Percentiles rank a stretch among this genome's conserved stretches.
phyloP scores from a whole-genome alignment of 37 sponge, comb jelly and placozoan species.

The Eunapius fragilis region DNA sequence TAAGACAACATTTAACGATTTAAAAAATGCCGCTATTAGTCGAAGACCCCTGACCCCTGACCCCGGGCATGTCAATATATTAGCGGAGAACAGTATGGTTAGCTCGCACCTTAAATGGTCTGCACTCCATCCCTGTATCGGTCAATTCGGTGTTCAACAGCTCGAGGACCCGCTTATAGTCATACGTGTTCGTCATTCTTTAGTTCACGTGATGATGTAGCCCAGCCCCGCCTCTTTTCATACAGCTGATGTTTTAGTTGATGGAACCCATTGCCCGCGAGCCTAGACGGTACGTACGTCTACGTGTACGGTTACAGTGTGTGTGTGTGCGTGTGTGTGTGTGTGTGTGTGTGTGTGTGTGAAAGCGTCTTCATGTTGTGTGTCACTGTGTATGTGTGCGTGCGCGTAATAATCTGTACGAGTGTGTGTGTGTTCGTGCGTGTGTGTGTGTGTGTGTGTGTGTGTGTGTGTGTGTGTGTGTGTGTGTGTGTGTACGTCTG shows the following conservation, averaged over 20 bases:
- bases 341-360: too few species aligned
- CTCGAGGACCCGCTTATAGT: background rate
- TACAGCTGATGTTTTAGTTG: background rate
- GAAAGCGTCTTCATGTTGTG: too few species aligned
- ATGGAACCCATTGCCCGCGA: background rate
- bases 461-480: background rate
- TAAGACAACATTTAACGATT: too few species aligned
- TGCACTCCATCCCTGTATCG: conserved; percentile 31
- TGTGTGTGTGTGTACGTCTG: background rate
- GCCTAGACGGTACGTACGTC: background rate
- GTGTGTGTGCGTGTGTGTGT: background rate
- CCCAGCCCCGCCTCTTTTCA: background rate
- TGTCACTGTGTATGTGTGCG: too few species aligned
- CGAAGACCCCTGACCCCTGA: too few species aligned
- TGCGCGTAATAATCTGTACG: too few species aligned
- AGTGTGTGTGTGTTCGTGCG: background rate
- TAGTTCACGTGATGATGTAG: background rate
- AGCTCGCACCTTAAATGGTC: conserved; percentile 39
- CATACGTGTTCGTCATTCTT: background rate
- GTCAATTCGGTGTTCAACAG: background rate
- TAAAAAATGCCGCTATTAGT: too few species aligned
- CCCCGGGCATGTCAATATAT: too few species aligned
- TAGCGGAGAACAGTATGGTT: background rate
- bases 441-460: background rate
- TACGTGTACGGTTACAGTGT: background rate